Evolutionary conservation across 2,888 invertebrate species (phyloP).

Genomic region (Pristionchus mayeri): DNA sequence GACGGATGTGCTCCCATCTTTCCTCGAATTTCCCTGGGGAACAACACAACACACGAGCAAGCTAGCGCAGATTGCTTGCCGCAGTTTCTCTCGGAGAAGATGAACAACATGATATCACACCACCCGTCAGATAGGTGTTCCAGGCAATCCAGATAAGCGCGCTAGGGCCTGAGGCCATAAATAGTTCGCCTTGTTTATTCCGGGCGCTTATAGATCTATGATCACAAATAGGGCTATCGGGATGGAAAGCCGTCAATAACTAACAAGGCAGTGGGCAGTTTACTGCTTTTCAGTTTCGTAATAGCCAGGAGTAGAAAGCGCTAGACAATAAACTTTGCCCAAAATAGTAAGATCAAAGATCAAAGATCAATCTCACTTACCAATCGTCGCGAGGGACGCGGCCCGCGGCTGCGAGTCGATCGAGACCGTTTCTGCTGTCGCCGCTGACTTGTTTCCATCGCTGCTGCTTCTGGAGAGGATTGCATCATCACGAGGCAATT

Average conservation of each 20-base stretch:
- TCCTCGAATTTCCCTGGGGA: background rate
- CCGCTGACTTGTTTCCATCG: background rate
- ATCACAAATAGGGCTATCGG: no score
- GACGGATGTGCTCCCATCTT: background rate
- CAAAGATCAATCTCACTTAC: background rate
- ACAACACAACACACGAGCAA: no score
- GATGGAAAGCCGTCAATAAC: no score
- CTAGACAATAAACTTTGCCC: no score
- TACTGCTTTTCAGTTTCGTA: background rate
- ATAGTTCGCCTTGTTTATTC: no score
- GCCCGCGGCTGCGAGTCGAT: slow-evolving; percentile 34
- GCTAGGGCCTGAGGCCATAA: no score
- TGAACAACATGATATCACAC: background rate
- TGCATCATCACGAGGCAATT: no score
- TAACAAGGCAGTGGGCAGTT: no score
- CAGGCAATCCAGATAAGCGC: no score
- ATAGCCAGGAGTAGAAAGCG: background rate
- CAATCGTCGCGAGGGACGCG: background rate
- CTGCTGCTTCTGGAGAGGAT: background rate
- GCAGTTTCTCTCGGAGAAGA: background rate
- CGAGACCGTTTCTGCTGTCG: background rate
- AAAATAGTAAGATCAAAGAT: no score
- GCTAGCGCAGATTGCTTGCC: slow-evolving; percentile 23
- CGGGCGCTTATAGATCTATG: no score
- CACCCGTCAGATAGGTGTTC: background rate